phyloP scores from a whole-genome alignment of 1,140 invertebrate species.

The Oncopeltus fasciatus region DNA sequence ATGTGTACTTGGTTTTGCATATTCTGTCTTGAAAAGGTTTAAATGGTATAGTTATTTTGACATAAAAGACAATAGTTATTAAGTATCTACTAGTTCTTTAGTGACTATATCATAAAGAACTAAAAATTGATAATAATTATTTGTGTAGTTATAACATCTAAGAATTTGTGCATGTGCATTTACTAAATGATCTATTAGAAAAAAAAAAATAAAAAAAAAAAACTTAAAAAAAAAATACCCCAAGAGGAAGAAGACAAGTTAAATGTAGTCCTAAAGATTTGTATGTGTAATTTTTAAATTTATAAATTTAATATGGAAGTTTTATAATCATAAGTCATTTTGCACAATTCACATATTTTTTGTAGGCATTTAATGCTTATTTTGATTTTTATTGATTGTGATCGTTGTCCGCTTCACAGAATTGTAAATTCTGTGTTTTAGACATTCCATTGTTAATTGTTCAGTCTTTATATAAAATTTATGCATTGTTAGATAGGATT shows the following conservation, averaged over 20 bases:
- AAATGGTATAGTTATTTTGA: background rate
- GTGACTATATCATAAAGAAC: background rate
- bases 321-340: background rate
- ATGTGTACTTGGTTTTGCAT: background rate
- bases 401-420: background rate
- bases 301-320: background rate
- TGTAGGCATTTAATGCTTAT: constrained; percentile 3
- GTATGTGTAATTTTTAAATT: background rate
- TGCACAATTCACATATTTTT: background rate
- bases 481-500: constrained; percentile 3
- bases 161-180: background rate
- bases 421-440: constrained; percentile 4
- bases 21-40: background rate
- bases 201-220: background rate
- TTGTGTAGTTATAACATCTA: background rate
- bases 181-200: background rate
- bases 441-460: constrained; percentile 5
- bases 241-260: background rate
- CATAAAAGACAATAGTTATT: constrained; percentile 5
- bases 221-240: no score
- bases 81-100: background rate
- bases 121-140: background rate
- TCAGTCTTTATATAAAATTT: background rate
- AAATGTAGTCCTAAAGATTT: background rate
- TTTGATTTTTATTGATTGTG: background rate